Percentiles rank a stretch among this genome's conserved stretches.
These are phyloP conservation scores for Lepisosteus oculatus DNA, from an alignment of 2,113 vertebrate species.

Conservation along the genomic window DNA sequence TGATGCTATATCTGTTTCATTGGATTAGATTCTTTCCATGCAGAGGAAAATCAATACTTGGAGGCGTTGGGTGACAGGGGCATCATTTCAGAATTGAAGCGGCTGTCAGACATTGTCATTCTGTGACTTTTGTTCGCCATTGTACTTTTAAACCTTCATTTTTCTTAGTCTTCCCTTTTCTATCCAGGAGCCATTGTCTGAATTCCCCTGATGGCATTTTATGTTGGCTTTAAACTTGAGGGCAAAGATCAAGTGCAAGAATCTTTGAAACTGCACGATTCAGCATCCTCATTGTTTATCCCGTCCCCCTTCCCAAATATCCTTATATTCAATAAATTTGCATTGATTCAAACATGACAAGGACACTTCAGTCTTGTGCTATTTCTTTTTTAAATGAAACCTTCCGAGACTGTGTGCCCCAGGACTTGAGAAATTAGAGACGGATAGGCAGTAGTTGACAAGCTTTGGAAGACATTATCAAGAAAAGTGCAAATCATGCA, in stretches of 20 bases:
- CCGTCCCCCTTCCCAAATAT: conserved; percentile 48
- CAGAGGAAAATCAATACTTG: conserved; percentile 89
- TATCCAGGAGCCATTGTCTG: conserved; percentile 66
- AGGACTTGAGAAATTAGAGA: conserved; percentile 60
- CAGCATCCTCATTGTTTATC: conserved; percentile 60
- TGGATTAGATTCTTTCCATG: conserved; percentile 76
- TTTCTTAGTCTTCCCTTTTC: conserved; percentile 71
- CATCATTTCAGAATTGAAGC: conserved; percentile 95
- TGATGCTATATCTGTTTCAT: conserved; percentile 77
- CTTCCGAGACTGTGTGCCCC: conserved; percentile 53
- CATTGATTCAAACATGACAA: conserved; percentile 56
- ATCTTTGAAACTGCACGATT: conserved; percentile 59
- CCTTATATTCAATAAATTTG: conserved; percentile 63
- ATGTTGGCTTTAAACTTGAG: conserved; percentile 70
- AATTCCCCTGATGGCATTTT: conserved; percentile 77
- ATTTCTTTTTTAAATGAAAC: conserved; percentile 65
- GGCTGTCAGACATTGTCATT: conserved; percentile 90
- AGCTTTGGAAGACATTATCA: conserved; percentile 44
- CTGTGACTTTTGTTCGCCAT: conserved; percentile 89
- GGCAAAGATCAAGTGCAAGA: conserved; percentile 77
- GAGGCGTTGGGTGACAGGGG: conserved; percentile 82
- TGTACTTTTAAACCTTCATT: conserved; percentile 93
- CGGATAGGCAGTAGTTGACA: conserved; percentile 24
- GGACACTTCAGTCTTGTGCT: conserved; percentile 52
- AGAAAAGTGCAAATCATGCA: conserved; percentile 57